phyloP scores from a whole-genome alignment of 2,797 vertebrate species.

The Neosalanx taihuensis region DNA sequence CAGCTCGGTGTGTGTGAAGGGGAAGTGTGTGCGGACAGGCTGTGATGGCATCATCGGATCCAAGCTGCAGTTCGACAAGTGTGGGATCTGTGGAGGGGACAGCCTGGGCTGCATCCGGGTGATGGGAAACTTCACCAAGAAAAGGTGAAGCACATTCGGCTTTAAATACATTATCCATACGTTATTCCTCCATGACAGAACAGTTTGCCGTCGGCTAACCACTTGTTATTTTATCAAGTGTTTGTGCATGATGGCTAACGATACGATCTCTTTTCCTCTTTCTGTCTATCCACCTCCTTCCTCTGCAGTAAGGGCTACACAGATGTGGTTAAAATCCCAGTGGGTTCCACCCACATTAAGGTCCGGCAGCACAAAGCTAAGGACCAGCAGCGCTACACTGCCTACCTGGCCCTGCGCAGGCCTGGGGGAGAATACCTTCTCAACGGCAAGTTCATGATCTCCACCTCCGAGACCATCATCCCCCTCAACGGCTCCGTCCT shows the following conservation, averaged over 20 bases:
- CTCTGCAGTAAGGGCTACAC: constrained; percentile 91
- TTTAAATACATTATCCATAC: no score
- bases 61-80: constrained; percentile 94
- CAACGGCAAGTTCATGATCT: constrained; percentile 98
- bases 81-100: constrained; percentile 92
- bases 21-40: constrained; percentile 90
- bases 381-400: constrained; percentile 89
- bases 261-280: not conserved
- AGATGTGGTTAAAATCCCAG: constrained; percentile 92
- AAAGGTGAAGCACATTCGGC: constrained; percentile 73
- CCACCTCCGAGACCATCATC: constrained; percentile 92
- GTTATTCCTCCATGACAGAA: no score
- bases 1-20: constrained; percentile 92
- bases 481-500: constrained; percentile 91
- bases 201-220: not conserved
- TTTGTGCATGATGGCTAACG: no score
- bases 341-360: constrained; percentile 93
- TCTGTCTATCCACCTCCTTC: not conserved
- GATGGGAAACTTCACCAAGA: constrained; percentile 91
- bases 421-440: constrained; percentile 88
- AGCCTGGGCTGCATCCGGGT: constrained; percentile 89
- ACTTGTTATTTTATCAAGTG: not conserved
- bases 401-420: constrained; percentile 90
- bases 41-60: constrained; percentile 96
- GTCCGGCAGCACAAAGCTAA: constrained; percentile 93